Percentiles rank a stretch among this genome's conserved stretches.
Evolutionary conservation across 2,888 invertebrate species (phyloP).

Genomic region (Philonicus albiceps): DNA sequence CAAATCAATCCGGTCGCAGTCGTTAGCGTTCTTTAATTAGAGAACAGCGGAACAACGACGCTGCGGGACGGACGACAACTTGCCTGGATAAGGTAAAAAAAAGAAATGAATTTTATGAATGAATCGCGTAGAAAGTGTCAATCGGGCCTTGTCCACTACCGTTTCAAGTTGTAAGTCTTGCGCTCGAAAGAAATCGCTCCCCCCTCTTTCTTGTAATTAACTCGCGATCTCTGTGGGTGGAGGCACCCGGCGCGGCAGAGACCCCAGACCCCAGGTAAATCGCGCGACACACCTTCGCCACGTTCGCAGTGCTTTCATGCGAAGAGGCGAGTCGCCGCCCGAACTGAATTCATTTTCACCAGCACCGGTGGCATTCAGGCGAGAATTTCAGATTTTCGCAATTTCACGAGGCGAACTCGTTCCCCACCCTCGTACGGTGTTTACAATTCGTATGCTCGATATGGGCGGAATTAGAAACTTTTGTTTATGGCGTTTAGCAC

Average conservation of each 20-base stretch:
- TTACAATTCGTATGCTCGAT: neutral
- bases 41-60: neutral
- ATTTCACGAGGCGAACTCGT: neutral
- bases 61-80: neutral
- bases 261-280: neutral
- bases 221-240: neutral
- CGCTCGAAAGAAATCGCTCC: neutral
- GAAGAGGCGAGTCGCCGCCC: neutral
- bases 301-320: neutral
- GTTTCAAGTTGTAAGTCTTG: neutral
- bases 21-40: neutral
- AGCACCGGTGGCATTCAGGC: neutral
- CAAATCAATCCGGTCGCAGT: neutral
- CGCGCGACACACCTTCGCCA: neutral
- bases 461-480: neutral
- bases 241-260: neutral
- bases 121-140: neutral
- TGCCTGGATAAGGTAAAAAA: neutral
- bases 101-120: neutral
- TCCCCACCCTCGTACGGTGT: neutral
- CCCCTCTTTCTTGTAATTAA: neutral
- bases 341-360: neutral
- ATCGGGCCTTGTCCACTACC: neutral
- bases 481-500: neutral
- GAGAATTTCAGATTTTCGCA: neutral